A percentile compares a stretch with the other conserved stretches of the same genome.
Evolutionary conservation across 2,113 vertebrate species (phyloP).

Genomic region (Alces alces): DNA sequence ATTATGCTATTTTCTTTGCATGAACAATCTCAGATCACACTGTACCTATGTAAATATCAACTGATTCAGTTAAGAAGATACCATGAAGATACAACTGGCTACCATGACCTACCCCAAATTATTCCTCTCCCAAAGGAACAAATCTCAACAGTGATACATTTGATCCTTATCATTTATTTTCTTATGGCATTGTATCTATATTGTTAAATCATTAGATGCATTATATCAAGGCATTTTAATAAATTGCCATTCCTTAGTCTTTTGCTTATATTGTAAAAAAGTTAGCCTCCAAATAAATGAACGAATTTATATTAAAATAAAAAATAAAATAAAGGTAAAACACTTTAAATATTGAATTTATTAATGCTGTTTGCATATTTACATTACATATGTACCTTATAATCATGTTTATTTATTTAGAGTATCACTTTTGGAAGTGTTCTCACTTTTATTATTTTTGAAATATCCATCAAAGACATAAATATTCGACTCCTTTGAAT

Average conservation of each 20-base stretch:
- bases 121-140: neutral
- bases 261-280: neutral
- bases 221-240: neutral
- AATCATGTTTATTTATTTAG: neutral
- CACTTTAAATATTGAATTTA: neutral
- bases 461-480: neutral
- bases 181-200: neutral
- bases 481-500: neutral
- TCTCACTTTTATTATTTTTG: neutral
- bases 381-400: neutral
- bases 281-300: too few relatives aligned
- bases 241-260: neutral
- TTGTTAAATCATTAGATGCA: neutral
- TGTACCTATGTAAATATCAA: neutral
- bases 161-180: neutral
- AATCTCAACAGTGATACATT: neutral
- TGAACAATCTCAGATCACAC: neutral
- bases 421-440: neutral
- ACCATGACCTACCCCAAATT: neutral
- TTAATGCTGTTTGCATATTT: neutral
- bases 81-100: neutral
- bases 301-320: too few relatives aligned
- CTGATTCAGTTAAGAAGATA: neutral
- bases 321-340: too few relatives aligned
- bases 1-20: neutral